Conservation (phyloP, 92 coral and sea anemone species). For the Zoanthus sansibaricus region DNA sequence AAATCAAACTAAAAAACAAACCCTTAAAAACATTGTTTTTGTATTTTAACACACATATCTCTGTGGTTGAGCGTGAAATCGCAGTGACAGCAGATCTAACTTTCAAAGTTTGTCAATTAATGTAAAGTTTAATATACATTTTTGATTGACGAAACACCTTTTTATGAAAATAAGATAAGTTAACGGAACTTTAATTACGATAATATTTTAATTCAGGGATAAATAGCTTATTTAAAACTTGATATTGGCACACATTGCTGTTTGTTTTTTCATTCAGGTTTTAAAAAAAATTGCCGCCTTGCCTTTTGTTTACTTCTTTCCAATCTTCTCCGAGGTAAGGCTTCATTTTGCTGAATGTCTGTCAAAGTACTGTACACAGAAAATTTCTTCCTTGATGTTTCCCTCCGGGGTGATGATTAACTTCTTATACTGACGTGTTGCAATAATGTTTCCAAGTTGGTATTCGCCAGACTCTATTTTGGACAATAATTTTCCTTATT, state of each 20-base stretch:
- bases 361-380: slow-evolving; percentile 14
- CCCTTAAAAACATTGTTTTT: not conserved
- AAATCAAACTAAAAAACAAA: not conserved
- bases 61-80: not conserved
- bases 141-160: not conserved
- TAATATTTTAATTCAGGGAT: no score
- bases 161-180: not conserved
- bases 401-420: not conserved
- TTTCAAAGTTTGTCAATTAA: not conserved
- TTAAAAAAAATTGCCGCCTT: no score
- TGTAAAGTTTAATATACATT: not conserved
- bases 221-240: no score
- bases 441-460: slow-evolving; percentile 14
- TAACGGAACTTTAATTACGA: not conserved
- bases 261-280: no score
- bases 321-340: no score
- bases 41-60: not conserved
- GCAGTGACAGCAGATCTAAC: not conserved
- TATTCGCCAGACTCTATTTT: slow-evolving; percentile 29
- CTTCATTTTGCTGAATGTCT: no score
- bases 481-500: slow-evolving; percentile 1
- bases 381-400: slow-evolving; percentile 3
- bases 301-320: no score
- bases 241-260: no score
- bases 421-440: slow-evolving; percentile 28